Percentiles rank a stretch among this genome's conserved stretches.
These are phyloP conservation scores for Dryococelus australis DNA, from an alignment of 2,888 invertebrate genomes.

Conservation along the genomic window DNA sequence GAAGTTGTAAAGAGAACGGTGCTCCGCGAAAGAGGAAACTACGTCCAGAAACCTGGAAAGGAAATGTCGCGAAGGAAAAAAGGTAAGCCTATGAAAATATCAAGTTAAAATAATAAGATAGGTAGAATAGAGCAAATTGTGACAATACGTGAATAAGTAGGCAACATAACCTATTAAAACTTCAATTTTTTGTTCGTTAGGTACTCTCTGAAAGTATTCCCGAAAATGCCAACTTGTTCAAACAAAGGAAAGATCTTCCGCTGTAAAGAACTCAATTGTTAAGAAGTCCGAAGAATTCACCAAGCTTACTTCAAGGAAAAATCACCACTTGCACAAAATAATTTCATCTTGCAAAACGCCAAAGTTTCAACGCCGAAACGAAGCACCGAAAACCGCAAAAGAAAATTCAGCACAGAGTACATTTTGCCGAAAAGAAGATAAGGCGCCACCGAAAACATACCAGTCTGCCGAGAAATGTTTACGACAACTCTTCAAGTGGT, in stretches of 20 bases:
- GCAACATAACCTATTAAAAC: conserved; percentile 24
- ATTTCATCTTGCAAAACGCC: conserved; percentile 26
- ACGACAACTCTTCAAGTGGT: conserved; percentile 26
- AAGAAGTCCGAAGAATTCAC: conserved; percentile 28
- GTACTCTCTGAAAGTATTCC: conserved; percentile 32
- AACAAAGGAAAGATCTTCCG: conserved; percentile 29
- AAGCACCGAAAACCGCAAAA: conserved; percentile 28
- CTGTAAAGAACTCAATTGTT: conserved; percentile 20
- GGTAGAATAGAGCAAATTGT: conserved; percentile 8
- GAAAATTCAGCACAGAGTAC: conserved; percentile 30
- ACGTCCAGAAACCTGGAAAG: conserved; percentile 28
- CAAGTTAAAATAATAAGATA: conserved; percentile 29
- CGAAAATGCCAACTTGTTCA: conserved; percentile 31
- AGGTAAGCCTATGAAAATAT: no score
- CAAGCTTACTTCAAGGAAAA: conserved; percentile 25
- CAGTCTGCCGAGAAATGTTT: conserved; percentile 30
- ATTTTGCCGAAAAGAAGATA: conserved; percentile 33
- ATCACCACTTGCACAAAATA: conserved; percentile 30
- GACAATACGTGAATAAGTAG: not conserved
- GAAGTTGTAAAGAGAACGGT: conserved; percentile 30
- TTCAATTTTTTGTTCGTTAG: conserved; percentile 29
- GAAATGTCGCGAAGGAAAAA: conserved; percentile 7
- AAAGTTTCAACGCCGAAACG: conserved; percentile 23
- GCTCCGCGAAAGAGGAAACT: conserved; percentile 24
- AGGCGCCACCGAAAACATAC: conserved; percentile 29